Evolutionary conservation across 1,140 invertebrate species (phyloP).

Genomic region (Bombus vancouverensis): DNA sequence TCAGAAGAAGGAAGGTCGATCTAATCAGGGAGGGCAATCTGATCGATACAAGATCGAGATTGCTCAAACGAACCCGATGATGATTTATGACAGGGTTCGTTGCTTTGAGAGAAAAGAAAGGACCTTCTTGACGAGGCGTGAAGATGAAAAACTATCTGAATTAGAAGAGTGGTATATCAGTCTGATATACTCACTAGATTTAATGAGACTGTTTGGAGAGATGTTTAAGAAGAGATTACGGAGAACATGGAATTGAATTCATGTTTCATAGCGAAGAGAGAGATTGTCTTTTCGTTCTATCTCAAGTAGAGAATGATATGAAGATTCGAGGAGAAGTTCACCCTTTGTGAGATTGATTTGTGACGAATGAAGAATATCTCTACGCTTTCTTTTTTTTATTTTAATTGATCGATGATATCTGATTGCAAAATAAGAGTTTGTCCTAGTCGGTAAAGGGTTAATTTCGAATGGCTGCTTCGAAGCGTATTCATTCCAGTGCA

Average conservation of each 20-base stretch:
- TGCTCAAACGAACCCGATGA: slow-evolving; percentile 22
- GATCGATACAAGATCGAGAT: slow-evolving; percentile 10
- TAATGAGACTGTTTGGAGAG: background rate
- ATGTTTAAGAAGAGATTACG: background rate
- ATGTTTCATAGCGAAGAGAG: background rate
- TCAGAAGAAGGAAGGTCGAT: slow-evolving; percentile 39
- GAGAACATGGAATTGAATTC: slow-evolving; percentile 19
- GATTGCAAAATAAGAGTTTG: background rate
- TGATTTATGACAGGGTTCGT: background rate
- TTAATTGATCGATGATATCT: background rate
- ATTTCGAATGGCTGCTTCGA: background rate
- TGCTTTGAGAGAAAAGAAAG: background rate
- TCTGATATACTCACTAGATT: background rate
- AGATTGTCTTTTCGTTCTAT: background rate
- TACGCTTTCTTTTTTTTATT: background rate
- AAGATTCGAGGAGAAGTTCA: background rate
- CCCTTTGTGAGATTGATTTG: slow-evolving; percentile 13
- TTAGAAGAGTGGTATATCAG: background rate
- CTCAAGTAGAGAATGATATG: background rate
- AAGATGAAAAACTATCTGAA: background rate
- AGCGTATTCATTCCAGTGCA: slow-evolving; percentile 24
- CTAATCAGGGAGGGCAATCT: slow-evolving; percentile 25
- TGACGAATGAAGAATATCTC: background rate
- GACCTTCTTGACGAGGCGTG: background rate
- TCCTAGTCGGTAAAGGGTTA: background rate